These are phyloP conservation scores for Ceratoteleas bidentatus DNA, from an alignment of 1,140 invertebrate genomes.

Conservation along the genomic window DNA sequence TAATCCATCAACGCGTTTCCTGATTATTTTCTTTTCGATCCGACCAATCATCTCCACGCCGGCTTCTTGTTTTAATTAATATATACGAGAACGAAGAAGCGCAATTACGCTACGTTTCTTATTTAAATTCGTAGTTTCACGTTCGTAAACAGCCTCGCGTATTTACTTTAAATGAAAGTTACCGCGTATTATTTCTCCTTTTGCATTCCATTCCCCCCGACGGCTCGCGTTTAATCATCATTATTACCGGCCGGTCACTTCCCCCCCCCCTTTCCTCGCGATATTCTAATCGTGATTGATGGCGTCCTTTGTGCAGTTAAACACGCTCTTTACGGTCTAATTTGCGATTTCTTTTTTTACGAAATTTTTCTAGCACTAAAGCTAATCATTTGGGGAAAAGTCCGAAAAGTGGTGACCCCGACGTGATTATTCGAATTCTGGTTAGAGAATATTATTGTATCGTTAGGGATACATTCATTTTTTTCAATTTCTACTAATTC, in stretches of 20 bases:
- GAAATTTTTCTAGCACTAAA: no score
- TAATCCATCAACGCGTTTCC: conserved; percentile 43
- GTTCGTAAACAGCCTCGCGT: not conserved
- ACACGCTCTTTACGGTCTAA: no score
- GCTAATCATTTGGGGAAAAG: no score
- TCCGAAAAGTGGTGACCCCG: conserved; percentile 13
- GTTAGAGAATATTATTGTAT: no score
- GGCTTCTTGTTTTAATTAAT: conserved; percentile 42
- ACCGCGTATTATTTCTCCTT: conserved; percentile 11
- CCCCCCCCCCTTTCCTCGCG: not conserved
- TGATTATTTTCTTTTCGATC: conserved; percentile 44
- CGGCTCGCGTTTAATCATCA: not conserved
- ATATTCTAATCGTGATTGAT: not conserved
- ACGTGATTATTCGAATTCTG: conserved; percentile 55
- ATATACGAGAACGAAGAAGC: conserved; percentile 11
- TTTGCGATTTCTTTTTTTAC: no score
- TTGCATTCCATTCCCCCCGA: not conserved
- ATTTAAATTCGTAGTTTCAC: conserved; percentile 27
- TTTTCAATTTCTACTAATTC: no score
- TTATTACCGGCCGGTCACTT: not conserved
- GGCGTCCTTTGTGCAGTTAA: not conserved
- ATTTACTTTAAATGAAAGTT: conserved; percentile 35
- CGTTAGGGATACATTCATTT: no score
- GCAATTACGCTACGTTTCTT: conserved; percentile 22
- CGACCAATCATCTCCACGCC: conserved; percentile 19